Conservation (phyloP, 53 echinoderm and acorn worm genomes). For the Patiria pectinifera region DNA sequence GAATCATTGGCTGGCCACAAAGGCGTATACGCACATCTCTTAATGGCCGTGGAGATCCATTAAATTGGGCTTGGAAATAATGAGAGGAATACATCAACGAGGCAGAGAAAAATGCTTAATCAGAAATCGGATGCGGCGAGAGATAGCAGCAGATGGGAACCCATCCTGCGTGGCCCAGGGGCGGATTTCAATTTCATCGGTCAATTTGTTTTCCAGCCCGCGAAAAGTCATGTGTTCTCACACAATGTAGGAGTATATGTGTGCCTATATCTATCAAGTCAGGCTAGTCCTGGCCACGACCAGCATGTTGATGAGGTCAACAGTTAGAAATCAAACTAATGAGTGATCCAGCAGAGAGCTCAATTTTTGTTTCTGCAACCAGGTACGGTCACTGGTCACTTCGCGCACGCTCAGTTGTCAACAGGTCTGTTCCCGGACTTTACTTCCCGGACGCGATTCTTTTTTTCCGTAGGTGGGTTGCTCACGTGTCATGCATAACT, state of each 20-base stretch:
- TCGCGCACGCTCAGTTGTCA: no score
- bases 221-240: not conserved
- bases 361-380: no score
- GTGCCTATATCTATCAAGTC: not conserved
- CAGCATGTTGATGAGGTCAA: not conserved
- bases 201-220: not conserved
- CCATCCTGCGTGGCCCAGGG: not conserved
- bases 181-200: not conserved
- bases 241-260: not conserved
- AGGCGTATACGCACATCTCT: not conserved
- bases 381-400: no score
- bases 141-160: not conserved
- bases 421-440: no score
- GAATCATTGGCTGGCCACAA: not conserved
- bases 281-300: not conserved
- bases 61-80: not conserved
- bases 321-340: not conserved
- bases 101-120: not conserved
- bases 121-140: not conserved
- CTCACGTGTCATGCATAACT: no score
- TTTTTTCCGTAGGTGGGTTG: no score
- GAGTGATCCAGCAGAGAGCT: not conserved
- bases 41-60: not conserved
- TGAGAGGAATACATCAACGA: not conserved
- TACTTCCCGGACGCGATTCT: no score